Evolutionary conservation across 2,113 vertebrate genomes (phyloP), one percentile per base, ranked within the genome.

Genomic region (Petrocephalus microphthalmus): DNA sequence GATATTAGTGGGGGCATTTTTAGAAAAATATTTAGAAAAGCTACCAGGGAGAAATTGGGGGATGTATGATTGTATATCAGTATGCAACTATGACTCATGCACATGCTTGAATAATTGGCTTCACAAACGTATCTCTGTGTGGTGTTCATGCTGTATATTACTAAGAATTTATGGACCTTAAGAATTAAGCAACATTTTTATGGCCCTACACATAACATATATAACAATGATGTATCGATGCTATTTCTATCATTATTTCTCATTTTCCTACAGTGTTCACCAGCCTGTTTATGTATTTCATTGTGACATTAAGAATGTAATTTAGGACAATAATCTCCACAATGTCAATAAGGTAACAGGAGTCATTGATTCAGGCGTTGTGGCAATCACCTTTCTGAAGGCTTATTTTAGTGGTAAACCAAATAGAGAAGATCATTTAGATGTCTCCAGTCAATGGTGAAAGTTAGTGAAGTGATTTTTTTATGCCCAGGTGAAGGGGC

Each of bases 221-320:
- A n/a, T 51, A 6, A 52, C 17, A 22, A n/a, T 51, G 45, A 51
- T 84, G 22, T 60, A 64, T 45, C 49, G 56, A 33, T 88, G 83
- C 51, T 88, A 22, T 47, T 83, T 13, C 37, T 17, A 22, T 88
- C 85, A 86, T 45, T 60, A 37, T 57, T 42, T 82, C 71, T 83
- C 10, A 7, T 88, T 54, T 88, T 71, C 45, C 56, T 54, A 8
- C 49, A 49, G 57, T 89, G 83, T 51, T 84, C 52, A 33, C 84
- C 74, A 13, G 33, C 25, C 54, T 85, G 47, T 85, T 57, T 85
- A 57, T 88, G 53, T 56, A 54, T 45, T 84, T 90, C 91, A 89
- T 91, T 89, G 88, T 74, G 92, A 93, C 92, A 91, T 91, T 90
- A 93, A 92, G 93, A 94, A 95, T 94, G 93, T 94, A 90, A 92